A percentile compares a stretch with the other conserved stretches of the same genome.
Evolutionary conservation across 2,888 invertebrate species (phyloP).

Genomic region (Heliothis peltigera): DNA sequence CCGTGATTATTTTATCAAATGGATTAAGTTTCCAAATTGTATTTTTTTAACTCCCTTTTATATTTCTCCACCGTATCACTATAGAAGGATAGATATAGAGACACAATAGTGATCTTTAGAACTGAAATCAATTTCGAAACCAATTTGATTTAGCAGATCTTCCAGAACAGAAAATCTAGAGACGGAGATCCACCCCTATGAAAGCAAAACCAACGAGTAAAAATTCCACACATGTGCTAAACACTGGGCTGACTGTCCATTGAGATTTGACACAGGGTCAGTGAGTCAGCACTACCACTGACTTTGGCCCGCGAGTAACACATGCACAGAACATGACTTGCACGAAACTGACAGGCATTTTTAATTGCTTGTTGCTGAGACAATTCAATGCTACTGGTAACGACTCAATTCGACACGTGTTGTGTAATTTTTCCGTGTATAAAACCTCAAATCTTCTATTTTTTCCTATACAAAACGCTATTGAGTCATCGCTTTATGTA

Average conservation of each 20-base stretch:
- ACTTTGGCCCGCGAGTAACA: slow-evolving; percentile 74
- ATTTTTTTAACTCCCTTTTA: not conserved
- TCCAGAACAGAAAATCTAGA: slow-evolving; percentile 4
- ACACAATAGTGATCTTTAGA: too few species aligned
- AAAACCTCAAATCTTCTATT: slow-evolving; percentile 41
- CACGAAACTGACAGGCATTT: slow-evolving; percentile 78
- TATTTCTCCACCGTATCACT: too few species aligned
- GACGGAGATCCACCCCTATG: slow-evolving; percentile 2
- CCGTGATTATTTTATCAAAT: slow-evolving; percentile 23
- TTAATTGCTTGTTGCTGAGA: slow-evolving; percentile 82
- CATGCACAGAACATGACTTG: slow-evolving; percentile 84
- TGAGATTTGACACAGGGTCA: slow-evolving; percentile 87
- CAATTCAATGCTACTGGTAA: slow-evolving; percentile 75
- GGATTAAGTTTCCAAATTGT: slow-evolving; percentile 16
- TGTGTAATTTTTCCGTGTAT: slow-evolving; percentile 11
- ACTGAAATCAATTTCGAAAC: not conserved
- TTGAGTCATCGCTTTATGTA: slow-evolving; percentile 24
- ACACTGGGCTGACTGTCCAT: slow-evolving; percentile 81
- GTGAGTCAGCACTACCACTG: slow-evolving; percentile 80
- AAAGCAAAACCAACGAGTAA: slow-evolving; percentile 36
- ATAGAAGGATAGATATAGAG: not conserved
- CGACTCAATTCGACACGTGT: slow-evolving; percentile 56
- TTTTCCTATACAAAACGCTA: slow-evolving; percentile 18
- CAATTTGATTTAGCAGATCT: not conserved
- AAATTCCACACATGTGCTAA: slow-evolving; percentile 78